These are phyloP conservation scores for Ischnus inquisitorius DNA, from an alignment of 2,888 invertebrate genomes.

Conservation along the genomic window DNA sequence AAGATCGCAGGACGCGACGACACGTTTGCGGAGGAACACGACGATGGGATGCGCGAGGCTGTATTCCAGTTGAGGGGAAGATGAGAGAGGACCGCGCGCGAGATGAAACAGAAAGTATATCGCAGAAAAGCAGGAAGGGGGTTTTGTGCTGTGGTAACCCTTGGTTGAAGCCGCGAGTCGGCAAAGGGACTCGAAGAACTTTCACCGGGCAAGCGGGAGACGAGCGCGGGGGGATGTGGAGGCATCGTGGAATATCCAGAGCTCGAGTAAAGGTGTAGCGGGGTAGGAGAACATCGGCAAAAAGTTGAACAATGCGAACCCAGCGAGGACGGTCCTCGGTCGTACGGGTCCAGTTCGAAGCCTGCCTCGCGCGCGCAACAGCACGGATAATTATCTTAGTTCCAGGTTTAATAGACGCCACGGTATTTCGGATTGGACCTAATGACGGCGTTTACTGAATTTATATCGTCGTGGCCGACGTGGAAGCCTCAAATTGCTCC, in stretches of 20 bases:
- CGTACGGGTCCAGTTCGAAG: conserved; percentile 28
- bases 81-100: conserved; percentile 44
- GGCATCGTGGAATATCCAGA: conserved; percentile 48
- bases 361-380: conserved; percentile 66
- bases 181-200: conserved; percentile 6
- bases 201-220: conserved; percentile 27
- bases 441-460: conserved; percentile 84
- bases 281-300: conserved; percentile 64
- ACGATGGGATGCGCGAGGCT: conserved; percentile 41
- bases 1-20: conserved; percentile 41
- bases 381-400: conserved; percentile 83
- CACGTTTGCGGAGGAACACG: conserved; percentile 54
- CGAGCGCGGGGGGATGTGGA: not conserved
- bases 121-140: conserved; percentile 50
- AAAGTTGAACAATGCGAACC: conserved; percentile 79
- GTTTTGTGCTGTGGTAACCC: conserved; percentile 23
- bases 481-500: conserved; percentile 76
- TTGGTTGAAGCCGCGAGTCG: conserved; percentile 3
- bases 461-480: conserved; percentile 79
- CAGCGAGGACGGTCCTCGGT: conserved; percentile 26
- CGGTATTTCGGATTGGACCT: conserved; percentile 83
- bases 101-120: conserved; percentile 52
- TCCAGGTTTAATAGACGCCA: conserved; percentile 83
- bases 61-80: conserved; percentile 2
- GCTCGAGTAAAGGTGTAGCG: conserved; percentile 7